phyloP scores from a whole-genome alignment of 30 jellyfish, hydroid and myxozoan species.

The Hydractinia symbiolongicarpus region DNA sequence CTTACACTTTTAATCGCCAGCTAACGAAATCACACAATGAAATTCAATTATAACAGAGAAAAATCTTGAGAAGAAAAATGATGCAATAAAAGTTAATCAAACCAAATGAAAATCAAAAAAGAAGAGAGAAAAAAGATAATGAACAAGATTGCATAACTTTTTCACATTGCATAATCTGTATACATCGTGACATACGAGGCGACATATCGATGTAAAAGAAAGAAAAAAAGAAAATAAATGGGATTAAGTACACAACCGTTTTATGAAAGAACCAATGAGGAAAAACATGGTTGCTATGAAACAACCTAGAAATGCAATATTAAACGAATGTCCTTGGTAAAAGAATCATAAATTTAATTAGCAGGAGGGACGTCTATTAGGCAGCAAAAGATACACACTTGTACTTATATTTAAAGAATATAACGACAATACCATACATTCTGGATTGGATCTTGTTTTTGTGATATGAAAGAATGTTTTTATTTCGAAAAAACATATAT shows the following conservation, averaged over 20 bases:
- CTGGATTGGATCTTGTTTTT: too few relatives aligned
- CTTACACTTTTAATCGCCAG: neutral
- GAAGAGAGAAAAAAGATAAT: slow-evolving; percentile 1
- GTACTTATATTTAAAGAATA: too few relatives aligned
- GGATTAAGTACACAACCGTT: neutral
- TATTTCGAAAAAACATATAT: too few relatives aligned
- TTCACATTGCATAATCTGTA: neutral
- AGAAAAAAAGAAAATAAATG: neutral
- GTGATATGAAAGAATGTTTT: too few relatives aligned
- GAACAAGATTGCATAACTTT: neutral
- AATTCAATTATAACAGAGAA: neutral
- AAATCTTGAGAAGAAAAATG: slow-evolving; percentile 5
- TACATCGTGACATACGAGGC: slow-evolving; percentile 2
- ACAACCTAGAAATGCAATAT: slow-evolving; percentile 1
- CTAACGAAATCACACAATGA: neutral
- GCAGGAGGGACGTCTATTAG: slow-evolving; percentile 10
- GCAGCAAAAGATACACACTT: neutral
- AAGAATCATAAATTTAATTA: neutral
- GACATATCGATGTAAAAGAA: neutral
- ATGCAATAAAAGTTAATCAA: slow-evolving; percentile 1
- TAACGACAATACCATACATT: too few relatives aligned
- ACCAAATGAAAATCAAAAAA: neutral
- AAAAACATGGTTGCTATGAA: neutral
- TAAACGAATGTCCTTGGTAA: neutral
- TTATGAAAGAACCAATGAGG: too few relatives aligned